Base-by-base conservation (phyloP, 2,797 vertebrate species). In the Emydoidea blandingii region DNA sequence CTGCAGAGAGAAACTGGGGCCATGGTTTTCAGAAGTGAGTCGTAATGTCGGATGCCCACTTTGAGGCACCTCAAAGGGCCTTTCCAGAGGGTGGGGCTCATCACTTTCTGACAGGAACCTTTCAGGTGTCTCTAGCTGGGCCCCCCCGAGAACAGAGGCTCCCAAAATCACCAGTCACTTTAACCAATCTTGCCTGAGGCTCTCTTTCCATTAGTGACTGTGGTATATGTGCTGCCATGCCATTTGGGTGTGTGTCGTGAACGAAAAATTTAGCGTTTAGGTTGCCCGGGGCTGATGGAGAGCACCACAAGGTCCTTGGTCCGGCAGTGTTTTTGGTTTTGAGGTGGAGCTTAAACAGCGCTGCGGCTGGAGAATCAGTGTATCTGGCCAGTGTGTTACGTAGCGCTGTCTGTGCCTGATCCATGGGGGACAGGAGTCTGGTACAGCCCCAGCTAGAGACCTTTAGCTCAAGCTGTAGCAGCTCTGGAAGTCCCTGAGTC, bases 381-480 rank as follows among this genome's bases (percentile, higher is more conserved):
- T 1, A 59, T 50, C 80, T 5, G 90, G 2, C 85, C 2, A 6
- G 95, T 89, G 93, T 81, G 78, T 27, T 44, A 27, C 93, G 1
- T 15, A 81, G 81, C 53, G 95, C 96, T 92, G 83, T 92, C 83
- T 6, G 47, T 41, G 9, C 1, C 6, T 90, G 79, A 19, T 11
- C 90, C 19, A 53, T 1, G 1, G 34, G 1, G 93, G n/a, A 85
- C 85, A 12, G 27, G 16, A 82, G n/a, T 1, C 74, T 12, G 81
- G 8, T 14, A 47, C 93, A 85, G 94, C 88, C 86, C 76, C 31
- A 90, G 90, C 65, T 87, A 93, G 88, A 57, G 65, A 49, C 1
- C 95, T 81, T 21, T 34, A 81, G 93, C 29, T 12, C 6, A 95
- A 96, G 96, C 8, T 49, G 89, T 95, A 95, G 96, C 96, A 96